Conservation (phyloP, 2,113 vertebrate genomes). For the Sula dactylatra region DNA sequence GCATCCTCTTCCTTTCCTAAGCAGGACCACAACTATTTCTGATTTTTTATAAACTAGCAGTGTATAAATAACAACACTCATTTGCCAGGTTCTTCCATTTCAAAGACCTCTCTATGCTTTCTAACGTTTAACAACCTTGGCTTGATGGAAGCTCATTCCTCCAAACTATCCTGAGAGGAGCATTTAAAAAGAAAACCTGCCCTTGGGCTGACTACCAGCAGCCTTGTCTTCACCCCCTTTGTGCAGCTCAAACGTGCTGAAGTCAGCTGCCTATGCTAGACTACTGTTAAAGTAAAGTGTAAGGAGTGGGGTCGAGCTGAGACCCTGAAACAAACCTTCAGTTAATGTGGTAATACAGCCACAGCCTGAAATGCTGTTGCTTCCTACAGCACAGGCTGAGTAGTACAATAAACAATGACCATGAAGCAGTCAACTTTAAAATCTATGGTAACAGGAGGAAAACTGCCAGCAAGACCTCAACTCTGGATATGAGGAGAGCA, state of each 20-base stretch:
- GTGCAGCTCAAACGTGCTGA: not conserved
- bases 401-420: not conserved
- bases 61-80: not conserved
- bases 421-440: too few species aligned
- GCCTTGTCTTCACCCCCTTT: rapidly evolving
- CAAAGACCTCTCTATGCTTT: not conserved
- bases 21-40: not conserved
- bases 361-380: not conserved
- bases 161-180: not conserved
- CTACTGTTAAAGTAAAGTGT: not conserved
- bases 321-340: not conserved
- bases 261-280: not conserved
- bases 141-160: not conserved
- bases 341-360: not conserved
- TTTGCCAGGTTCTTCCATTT: not conserved
- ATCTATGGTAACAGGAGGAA: too few species aligned
- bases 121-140: not conserved
- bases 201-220: not conserved
- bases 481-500: too few species aligned
- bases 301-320: not conserved
- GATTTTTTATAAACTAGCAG: not conserved
- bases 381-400: not conserved
- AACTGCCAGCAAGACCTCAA: too few species aligned
- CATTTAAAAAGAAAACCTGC: not conserved
- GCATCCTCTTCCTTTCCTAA: not conserved